Conservation (phyloP, 2,113 vertebrate species). For the Leucopsar rothschildi region DNA sequence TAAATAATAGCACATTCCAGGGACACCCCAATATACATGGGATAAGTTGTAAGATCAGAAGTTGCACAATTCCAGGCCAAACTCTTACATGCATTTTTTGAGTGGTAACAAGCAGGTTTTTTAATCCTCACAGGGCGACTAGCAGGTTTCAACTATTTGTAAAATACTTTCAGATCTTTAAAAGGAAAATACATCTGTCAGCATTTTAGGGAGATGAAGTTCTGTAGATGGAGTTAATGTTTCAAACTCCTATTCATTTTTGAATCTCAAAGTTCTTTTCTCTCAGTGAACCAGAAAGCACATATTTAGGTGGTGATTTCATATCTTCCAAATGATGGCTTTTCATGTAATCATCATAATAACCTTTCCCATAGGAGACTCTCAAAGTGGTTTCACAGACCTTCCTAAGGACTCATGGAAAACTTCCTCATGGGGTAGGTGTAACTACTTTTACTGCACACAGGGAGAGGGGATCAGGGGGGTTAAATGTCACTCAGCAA, state of each 20-base stretch:
- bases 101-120: not conserved
- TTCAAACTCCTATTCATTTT: not conserved
- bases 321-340: not conserved
- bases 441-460: not conserved
- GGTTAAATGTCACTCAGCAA: not conserved
- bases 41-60: not conserved
- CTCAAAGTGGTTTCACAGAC: not conserved
- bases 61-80: not conserved
- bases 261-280: not conserved
- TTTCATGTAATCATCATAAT: not conserved
- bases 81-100: not conserved
- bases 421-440: not conserved
- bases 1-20: not conserved
- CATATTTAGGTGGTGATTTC: constrained; percentile 5
- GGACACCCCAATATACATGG: not conserved
- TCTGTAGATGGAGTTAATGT: not conserved
- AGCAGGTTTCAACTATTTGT: not conserved
- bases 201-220: not conserved
- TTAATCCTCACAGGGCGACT: not conserved
- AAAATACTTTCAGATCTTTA: not conserved
- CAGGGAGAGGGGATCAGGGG: not conserved
- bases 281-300: not conserved
- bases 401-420: not conserved
- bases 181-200: not conserved
- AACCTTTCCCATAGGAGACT: not conserved